A percentile compares a stretch with the other conserved stretches of the same genome.
Conservation (phyloP, 92 coral and sea anemone genomes). For the Parazoanthus atlanticus region DNA sequence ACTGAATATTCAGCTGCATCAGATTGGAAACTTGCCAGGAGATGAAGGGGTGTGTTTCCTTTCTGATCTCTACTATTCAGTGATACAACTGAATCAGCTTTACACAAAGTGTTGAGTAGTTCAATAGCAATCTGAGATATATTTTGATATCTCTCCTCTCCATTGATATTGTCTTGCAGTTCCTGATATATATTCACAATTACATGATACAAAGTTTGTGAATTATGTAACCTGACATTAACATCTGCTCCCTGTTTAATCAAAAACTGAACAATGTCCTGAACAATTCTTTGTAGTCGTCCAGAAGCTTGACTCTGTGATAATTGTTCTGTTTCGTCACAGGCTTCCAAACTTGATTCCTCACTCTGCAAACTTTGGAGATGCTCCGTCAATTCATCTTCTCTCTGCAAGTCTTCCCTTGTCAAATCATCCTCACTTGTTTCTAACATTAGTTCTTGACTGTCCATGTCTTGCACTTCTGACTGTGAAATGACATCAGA, state of each 20-base stretch:
- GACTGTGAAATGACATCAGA: neutral
- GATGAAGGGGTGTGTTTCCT: neutral
- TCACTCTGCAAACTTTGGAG: neutral
- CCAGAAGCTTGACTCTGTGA: neutral
- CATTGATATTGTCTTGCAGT: neutral
- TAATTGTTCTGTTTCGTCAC: neutral
- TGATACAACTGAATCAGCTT: neutral
- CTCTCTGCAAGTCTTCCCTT: neutral
- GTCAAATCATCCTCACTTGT: neutral
- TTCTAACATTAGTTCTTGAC: too few relatives aligned
- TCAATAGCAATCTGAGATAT: neutral
- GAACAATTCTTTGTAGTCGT: neutral
- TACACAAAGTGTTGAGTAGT: neutral
- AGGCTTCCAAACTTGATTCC: neutral
- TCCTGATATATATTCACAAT: neutral
- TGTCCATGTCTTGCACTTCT: neutral
- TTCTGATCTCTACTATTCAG: slow-evolving; percentile 2
- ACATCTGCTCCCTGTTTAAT: neutral
- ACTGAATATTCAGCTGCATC: neutral
- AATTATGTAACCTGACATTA: neutral
- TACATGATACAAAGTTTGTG: neutral
- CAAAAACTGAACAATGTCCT: neutral
- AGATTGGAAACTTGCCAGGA: neutral
- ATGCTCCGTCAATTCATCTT: neutral
- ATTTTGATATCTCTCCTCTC: neutral